Evolutionary conservation across 2,888 invertebrate genomes (phyloP).

Genomic region (Oeneis ivallda): DNA sequence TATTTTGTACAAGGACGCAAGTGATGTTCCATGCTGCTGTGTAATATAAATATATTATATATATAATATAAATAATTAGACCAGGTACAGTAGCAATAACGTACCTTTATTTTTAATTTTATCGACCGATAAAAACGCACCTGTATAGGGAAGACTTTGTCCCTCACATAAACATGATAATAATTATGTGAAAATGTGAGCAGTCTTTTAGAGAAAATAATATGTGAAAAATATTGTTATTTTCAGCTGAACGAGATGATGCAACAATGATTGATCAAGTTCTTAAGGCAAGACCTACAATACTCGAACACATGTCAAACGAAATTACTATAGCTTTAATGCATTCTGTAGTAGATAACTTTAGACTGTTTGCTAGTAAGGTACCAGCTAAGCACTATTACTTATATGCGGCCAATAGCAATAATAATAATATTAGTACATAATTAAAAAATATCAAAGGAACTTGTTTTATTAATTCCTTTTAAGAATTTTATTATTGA

Average conservation of each 20-base stretch:
- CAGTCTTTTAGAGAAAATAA: background rate
- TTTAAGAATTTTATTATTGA: background rate
- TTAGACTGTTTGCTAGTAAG: constrained; percentile 62
- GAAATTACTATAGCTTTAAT: constrained; percentile 68
- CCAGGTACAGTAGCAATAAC: no score
- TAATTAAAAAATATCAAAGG: constrained; percentile 14
- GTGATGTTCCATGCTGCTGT: no score
- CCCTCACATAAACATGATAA: no score
- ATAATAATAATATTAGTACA: constrained; percentile 26
- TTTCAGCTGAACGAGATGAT: constrained; percentile 55
- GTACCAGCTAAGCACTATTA: constrained; percentile 70
- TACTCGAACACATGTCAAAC: constrained; percentile 67
- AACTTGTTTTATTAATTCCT: constrained; percentile 4
- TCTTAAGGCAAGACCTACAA: constrained; percentile 51
- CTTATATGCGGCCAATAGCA: constrained; percentile 49
- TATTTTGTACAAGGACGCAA: no score
- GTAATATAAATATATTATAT: no score
- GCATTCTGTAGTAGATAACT: constrained; percentile 70
- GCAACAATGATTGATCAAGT: constrained; percentile 53
- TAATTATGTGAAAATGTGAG: no score
- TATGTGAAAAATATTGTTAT: background rate
- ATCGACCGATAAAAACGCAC: no score
- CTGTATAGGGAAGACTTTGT: no score
- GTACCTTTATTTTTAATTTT: no score
- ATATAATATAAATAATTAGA: no score